A percentile compares a stretch with the other conserved stretches of the same genome.
Evolutionary conservation across 2,797 vertebrate genomes (phyloP).

Genomic region (Hoplostethus atlanticus): DNA sequence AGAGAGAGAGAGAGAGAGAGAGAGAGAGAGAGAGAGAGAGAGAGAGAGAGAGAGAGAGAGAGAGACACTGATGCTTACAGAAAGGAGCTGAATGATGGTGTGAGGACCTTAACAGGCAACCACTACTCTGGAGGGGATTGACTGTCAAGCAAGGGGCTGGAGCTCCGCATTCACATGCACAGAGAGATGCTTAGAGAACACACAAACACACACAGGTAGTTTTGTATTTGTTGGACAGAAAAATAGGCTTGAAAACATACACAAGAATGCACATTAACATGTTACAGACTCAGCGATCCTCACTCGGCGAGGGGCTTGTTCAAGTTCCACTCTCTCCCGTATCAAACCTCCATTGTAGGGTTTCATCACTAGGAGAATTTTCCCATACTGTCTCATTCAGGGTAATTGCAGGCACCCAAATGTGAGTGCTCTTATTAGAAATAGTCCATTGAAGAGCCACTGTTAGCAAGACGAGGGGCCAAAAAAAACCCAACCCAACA

Average conservation of each 20-base stretch:
- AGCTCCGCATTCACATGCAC: slow-evolving; percentile 2
- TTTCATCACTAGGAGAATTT: slow-evolving; percentile 10
- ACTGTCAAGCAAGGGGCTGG: slow-evolving; percentile 27
- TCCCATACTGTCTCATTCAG: neutral
- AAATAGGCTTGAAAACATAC: neutral
- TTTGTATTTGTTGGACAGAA: too few species aligned
- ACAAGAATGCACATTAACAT: neutral
- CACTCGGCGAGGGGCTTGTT: neutral
- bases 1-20: slow-evolving; percentile 4
- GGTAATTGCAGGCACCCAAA: neutral
- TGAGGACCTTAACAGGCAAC: slow-evolving; percentile 36
- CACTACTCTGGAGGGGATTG: slow-evolving; percentile 47
- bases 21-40: slow-evolving; percentile 39
- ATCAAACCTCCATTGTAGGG: slow-evolving; percentile 16
- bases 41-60: neutral
- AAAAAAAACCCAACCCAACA: slow-evolving; percentile 13
- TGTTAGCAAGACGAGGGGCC: slow-evolving; percentile 24
- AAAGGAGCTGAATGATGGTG: slow-evolving; percentile 49
- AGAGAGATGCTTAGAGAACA: neutral
- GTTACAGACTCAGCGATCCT: neutral
- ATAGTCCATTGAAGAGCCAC: slow-evolving; percentile 1
- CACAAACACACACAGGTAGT: neutral
- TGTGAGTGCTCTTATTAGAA: slow-evolving; percentile 18
- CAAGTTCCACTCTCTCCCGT: neutral
- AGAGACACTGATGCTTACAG: slow-evolving; percentile 1